Percentiles rank a stretch among this genome's conserved stretches.
Evolutionary conservation across 2,888 invertebrate species (phyloP).

Genomic region (Drosophila nigricruria): DNA sequence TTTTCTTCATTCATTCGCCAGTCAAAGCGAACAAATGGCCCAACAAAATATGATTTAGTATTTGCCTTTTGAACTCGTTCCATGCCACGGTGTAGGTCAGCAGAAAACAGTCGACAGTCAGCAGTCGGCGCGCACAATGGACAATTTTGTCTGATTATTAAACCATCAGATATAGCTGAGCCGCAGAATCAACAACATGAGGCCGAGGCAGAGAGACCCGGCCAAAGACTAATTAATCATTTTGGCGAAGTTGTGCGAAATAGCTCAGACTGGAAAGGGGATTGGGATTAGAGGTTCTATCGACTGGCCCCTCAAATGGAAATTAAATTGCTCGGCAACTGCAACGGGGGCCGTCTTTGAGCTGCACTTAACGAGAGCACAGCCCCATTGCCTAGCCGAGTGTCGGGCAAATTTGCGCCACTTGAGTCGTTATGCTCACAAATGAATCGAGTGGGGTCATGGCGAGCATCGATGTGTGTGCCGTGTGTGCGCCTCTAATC

Average conservation of each 20-base stretch:
- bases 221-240: constrained; percentile 72
- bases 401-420: constrained; percentile 62
- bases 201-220: constrained; percentile 29
- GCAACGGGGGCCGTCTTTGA: constrained; percentile 32
- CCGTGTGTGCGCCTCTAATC: constrained; percentile 52
- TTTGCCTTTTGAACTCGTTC: constrained; percentile 59
- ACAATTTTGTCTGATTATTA: constrained; percentile 73
- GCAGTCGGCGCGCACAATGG: constrained; percentile 44
- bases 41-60: constrained; percentile 65
- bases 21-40: constrained; percentile 23
- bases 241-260: constrained; percentile 48
- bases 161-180: constrained; percentile 60
- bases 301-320: constrained; percentile 60
- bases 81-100: constrained; percentile 38
- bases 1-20: constrained; percentile 33
- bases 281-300: background rate
- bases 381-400: constrained; percentile 19
- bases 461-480: constrained; percentile 2
- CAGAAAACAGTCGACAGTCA: constrained; percentile 24
- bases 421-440: constrained; percentile 75
- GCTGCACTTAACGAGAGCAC: constrained; percentile 28
- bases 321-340: constrained; percentile 69
- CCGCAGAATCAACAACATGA: constrained; percentile 38
- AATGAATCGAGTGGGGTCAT: constrained; percentile 38
- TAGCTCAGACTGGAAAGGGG: background rate